Evolutionary conservation across 2,888 invertebrate species (phyloP).

Genomic region (Drosophila limbata): DNA sequence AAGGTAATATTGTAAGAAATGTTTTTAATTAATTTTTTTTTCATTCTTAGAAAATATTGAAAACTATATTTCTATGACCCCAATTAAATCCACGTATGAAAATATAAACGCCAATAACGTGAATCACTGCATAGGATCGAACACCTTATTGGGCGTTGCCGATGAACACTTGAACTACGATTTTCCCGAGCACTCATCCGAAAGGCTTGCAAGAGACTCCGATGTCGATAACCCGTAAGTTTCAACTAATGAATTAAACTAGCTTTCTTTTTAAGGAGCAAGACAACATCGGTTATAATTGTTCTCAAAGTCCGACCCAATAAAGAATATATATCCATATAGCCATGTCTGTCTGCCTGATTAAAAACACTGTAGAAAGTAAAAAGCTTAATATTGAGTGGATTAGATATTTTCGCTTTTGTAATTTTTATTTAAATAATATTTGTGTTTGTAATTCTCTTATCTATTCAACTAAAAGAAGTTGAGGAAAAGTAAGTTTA

Average conservation of each 20-base stretch:
- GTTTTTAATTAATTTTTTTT: slow-evolving; percentile 14
- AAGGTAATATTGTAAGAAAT: slow-evolving; percentile 44
- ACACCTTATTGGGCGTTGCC: slow-evolving; percentile 23
- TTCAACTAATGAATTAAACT: not conserved
- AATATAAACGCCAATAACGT: slow-evolving; percentile 46
- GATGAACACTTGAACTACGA: slow-evolving; percentile 45
- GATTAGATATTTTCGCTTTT: no score
- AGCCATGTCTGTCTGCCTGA: no score
- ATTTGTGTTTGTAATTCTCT: no score
- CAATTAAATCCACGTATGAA: slow-evolving; percentile 52
- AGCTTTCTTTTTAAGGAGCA: not conserved
- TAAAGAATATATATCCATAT: no score
- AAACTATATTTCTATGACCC: slow-evolving; percentile 71
- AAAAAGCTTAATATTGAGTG: no score
- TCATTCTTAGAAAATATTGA: slow-evolving; percentile 52
- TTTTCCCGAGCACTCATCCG: slow-evolving; percentile 68
- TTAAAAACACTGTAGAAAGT: no score
- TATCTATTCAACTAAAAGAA: no score
- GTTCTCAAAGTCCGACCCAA: no score
- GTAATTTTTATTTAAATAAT: no score
- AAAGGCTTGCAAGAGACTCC: slow-evolving; percentile 49
- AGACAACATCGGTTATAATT: no score
- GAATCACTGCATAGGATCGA: slow-evolving; percentile 31
- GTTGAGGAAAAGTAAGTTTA: no score
- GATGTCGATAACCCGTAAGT: slow-evolving; percentile 69